Base-by-base conservation (phyloP, 2,113 vertebrate species). In the Leuciscus idus region DNA sequence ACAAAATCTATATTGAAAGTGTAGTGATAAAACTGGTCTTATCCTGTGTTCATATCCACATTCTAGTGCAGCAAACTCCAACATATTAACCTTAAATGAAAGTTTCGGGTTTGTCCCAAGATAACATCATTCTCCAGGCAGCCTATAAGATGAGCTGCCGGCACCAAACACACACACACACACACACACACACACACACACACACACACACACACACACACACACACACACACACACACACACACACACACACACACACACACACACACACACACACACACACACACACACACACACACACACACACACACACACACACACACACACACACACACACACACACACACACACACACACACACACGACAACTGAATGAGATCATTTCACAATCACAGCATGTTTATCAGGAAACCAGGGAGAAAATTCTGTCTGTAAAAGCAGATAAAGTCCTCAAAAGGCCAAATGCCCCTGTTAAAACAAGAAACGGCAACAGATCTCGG, bases 81-180 rank as follows among this genome's bases (percentile, higher is more conserved):
- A 64, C 11, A 84, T 36, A 84, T 80, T 73, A 82, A 66, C 61
- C 52, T 66, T 80, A 77, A 85, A 83, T 39, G n/a, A 86, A 88
- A 86, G 64, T 50, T 85, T 66, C 28, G 17, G 75, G 43, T 84
- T 70, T 61, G 13, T 33, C 3, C 33, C 70, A 21, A 48, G 74
- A 84, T 80, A 62, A 59, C 28, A 86, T 86, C 46, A 46, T 70
- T 77, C 70, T 17, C 76, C 17, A 55, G 74, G 36, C 57, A 79
- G 66, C 48, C 57, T 48, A 73, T 23, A 72, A 66, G 52, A 83
- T 85, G 55, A 82, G 84, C 28, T 36, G 28, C 61, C 30, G 21
- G 4, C 48, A 55, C 26, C 48, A 30, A 9, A 19, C 30, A 75
- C 52, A 50, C 86, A 77, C 43, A 39, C 85, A 68, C 21, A 61